Evolutionary conservation across 2,113 vertebrate species (phyloP).

Genomic region (Noctilio leporinus): DNA sequence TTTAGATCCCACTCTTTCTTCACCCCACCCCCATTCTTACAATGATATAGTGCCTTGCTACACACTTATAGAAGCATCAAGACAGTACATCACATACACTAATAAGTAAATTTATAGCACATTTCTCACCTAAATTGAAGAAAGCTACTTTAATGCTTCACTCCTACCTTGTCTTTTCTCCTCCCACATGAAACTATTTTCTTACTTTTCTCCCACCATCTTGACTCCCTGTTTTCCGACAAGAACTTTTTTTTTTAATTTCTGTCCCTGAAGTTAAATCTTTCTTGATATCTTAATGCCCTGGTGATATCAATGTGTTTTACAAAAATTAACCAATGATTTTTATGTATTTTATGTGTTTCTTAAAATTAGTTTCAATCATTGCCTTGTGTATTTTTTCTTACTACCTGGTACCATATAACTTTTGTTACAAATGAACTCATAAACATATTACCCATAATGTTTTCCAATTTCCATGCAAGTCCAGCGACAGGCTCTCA

Average conservation of each 20-base stretch:
- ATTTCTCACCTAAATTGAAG: not conserved
- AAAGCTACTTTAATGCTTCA: not conserved
- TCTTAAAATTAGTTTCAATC: not conserved
- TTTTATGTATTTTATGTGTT: not conserved
- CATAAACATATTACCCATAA: not conserved
- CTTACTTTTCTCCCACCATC: not conserved
- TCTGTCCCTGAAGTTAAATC: not conserved
- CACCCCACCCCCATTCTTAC: not conserved
- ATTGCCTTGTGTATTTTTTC: conserved; percentile 1
- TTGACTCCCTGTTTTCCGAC: not conserved
- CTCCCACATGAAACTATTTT: not conserved
- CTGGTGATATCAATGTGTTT: not conserved
- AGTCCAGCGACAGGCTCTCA: not conserved
- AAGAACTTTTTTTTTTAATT: not conserved
- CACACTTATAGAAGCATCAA: not conserved
- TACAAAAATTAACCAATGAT: not conserved
- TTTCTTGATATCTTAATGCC: not conserved
- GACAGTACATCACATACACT: not conserved
- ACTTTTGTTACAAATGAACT: not conserved
- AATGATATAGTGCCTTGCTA: not conserved
- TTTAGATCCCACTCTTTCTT: not conserved
- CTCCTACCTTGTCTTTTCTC: not conserved
- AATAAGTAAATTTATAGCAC: not conserved
- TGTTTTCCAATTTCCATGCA: not conserved
- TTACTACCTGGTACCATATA: not conserved